These are phyloP conservation scores for Lasioglossum pauxillum DNA, from an alignment of 2,888 invertebrate species.

Conservation along the genomic window DNA sequence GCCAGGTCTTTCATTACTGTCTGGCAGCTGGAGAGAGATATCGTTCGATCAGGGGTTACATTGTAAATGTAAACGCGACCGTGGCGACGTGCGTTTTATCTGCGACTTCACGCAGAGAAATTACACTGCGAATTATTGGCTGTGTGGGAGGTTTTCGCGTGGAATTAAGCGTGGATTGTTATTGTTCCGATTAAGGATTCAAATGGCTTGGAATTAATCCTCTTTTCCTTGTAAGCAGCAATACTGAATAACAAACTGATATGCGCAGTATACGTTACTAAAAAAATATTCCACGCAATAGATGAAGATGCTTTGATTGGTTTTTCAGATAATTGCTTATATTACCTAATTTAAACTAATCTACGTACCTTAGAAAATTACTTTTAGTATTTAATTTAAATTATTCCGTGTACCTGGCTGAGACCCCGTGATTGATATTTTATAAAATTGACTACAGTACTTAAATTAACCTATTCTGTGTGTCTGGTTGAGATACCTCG, in stretches of 20 bases:
- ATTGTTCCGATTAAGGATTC: background rate
- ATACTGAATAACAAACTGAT: background rate
- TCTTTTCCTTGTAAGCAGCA: background rate
- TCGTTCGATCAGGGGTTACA: slow-evolving; percentile 11
- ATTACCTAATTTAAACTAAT: background rate
- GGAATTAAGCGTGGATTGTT: background rate
- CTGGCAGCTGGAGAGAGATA: slow-evolving; percentile 1
- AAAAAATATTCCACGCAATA: background rate
- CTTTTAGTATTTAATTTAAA: background rate
- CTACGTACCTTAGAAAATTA: background rate
- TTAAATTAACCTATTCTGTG: background rate
- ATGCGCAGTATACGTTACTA: background rate
- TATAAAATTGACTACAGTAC: too few species aligned
- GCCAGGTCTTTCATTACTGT: slow-evolving; percentile 9
- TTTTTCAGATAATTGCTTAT: background rate
- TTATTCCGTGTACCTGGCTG: background rate
- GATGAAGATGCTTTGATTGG: background rate
- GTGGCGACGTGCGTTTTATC: background rate
- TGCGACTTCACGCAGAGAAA: background rate
- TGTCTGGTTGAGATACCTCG: background rate
- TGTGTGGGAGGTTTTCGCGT: background rate
- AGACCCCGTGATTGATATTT: too few species aligned
- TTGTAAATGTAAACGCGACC: slow-evolving; percentile 9
- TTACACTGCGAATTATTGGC: background rate
- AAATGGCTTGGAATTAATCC: background rate